These are phyloP conservation scores for Halocynthia roretzi DNA, from an alignment of 23 tunicate genomes.

Conservation along the genomic window DNA sequence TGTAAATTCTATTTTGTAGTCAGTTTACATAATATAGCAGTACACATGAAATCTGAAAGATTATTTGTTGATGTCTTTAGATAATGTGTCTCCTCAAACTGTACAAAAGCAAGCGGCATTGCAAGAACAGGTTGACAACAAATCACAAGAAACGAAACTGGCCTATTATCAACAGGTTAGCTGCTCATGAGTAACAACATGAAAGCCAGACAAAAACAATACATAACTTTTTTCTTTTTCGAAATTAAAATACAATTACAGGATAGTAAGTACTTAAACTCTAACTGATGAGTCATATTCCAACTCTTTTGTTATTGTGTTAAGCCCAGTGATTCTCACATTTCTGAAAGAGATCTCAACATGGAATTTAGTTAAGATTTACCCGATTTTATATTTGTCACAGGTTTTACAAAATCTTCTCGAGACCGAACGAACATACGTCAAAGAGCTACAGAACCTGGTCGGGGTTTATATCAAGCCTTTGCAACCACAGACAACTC, in stretches of 20 bases:
- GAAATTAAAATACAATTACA: not conserved
- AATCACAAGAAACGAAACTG: slow-evolving; percentile 58
- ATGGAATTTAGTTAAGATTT: no score
- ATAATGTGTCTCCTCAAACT: slow-evolving; percentile 11
- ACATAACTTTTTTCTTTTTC: no score
- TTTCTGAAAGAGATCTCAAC: no score
- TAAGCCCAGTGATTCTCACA: no score
- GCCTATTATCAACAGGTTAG: slow-evolving; percentile 73
- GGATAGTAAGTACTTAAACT: no score
- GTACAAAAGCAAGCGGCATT: slow-evolving; percentile 25
- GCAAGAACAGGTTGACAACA: slow-evolving; percentile 41
- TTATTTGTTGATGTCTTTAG: not conserved
- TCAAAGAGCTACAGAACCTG: slow-evolving; percentile 55
- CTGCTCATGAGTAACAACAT: not conserved
- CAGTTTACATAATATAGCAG: no score
- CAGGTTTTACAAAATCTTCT: slow-evolving; percentile 75
- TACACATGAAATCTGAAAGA: not conserved
- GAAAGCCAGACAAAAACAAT: no score
- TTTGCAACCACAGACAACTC: slow-evolving; percentile 28
- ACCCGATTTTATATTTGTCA: not conserved
- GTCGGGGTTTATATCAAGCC: slow-evolving; percentile 47
- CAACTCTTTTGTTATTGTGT: no score
- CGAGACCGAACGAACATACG: slow-evolving; percentile 60
- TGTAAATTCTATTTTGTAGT: no score
- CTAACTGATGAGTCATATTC: no score